A percentile compares a stretch with the other conserved stretches of the same genome.
Evolutionary conservation across 1,140 invertebrate species (phyloP).

Genomic region (Sarcophaga peregrina): DNA sequence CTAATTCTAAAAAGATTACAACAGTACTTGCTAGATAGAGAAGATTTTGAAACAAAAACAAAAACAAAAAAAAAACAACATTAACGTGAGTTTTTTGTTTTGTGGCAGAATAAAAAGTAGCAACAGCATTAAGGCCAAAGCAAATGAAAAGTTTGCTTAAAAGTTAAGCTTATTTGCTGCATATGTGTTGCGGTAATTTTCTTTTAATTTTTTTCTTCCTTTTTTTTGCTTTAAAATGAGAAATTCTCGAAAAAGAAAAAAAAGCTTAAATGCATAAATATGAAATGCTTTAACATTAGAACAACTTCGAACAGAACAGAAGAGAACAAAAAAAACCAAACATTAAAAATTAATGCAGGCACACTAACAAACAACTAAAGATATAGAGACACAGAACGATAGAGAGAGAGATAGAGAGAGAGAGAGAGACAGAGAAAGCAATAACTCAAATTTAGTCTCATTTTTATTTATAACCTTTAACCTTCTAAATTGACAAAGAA

Average conservation of each 20-base stretch:
- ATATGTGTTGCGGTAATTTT: slow-evolving; percentile 34
- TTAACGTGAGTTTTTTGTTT: background rate
- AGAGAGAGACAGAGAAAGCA: no score
- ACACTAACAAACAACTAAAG: background rate
- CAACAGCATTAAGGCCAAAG: background rate
- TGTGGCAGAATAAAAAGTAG: background rate
- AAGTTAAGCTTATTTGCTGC: slow-evolving; percentile 40
- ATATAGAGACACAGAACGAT: background rate
- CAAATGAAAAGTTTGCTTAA: slow-evolving; percentile 19
- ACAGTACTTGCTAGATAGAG: background rate
- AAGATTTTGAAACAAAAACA: background rate
- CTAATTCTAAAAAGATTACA: no score
- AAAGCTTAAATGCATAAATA: no score
- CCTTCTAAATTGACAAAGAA: background rate
- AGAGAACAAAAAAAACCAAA: no score
- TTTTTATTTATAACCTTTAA: background rate
- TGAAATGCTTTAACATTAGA: no score
- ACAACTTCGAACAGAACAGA: no score
- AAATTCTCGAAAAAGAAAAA: no score
- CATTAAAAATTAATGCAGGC: no score
- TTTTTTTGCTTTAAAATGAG: no score
- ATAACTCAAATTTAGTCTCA: no score
- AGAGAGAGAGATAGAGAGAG: background rate
- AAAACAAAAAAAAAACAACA: background rate
- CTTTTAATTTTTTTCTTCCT: background rate